Conservation (phyloP, 2,888 invertebrate species). For the Esperia sulphurella region DNA sequence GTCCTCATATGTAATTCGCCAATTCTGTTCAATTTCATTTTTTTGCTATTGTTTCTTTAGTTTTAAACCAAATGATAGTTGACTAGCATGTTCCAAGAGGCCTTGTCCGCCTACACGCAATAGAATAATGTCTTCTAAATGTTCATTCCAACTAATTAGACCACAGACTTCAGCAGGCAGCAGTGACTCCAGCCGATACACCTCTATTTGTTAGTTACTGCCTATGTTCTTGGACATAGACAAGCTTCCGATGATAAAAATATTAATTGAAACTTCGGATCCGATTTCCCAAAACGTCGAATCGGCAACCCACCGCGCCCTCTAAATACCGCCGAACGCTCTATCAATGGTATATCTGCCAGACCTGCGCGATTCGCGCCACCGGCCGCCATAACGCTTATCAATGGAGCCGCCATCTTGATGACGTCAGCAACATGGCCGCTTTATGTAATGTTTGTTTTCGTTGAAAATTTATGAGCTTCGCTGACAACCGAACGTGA, state of each 20-base stretch:
- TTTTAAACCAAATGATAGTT: too few species aligned
- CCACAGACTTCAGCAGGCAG: too few species aligned
- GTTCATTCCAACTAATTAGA: too few species aligned
- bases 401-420: conserved; percentile 70
- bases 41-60: too few species aligned
- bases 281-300: conserved; percentile 8
- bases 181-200: too few species aligned
- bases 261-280: neutral
- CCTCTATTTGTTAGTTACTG: too few species aligned
- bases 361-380: conserved; percentile 40
- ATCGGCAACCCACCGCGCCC: conserved; percentile 20
- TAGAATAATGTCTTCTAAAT: too few species aligned
- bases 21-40: too few species aligned
- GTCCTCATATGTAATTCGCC: too few species aligned
- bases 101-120: too few species aligned
- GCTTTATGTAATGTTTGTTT: conserved; percentile 61
- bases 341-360: conserved; percentile 67
- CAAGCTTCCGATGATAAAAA: neutral
- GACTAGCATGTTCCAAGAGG: too few species aligned
- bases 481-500: neutral
- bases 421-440: conserved; percentile 66
- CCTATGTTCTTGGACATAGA: too few species aligned
- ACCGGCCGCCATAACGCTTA: conserved; percentile 40
- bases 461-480: conserved; percentile 43
- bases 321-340: conserved; percentile 35